Conservation (phyloP, 1,140 invertebrate species). For the Drosophila repletoides region DNA sequence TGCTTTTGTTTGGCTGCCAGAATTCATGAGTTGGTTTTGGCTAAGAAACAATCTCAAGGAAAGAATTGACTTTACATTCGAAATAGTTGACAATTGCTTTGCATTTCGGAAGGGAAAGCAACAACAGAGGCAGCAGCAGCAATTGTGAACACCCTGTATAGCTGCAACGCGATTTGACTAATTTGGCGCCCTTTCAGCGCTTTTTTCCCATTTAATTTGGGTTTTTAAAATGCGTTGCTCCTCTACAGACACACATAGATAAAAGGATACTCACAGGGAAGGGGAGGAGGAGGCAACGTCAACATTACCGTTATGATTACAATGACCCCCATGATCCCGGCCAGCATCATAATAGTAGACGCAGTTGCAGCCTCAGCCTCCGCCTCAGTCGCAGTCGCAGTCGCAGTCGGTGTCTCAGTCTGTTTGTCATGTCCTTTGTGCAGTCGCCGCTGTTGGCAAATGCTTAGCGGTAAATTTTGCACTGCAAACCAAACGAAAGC, state of each 20-base stretch:
- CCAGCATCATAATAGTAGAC: conserved; percentile 30
- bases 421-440: conserved; percentile 33
- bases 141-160: conserved; percentile 53
- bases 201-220: conserved; percentile 34
- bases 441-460: conserved; percentile 54
- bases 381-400: neutral
- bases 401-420: conserved; percentile 1
- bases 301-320: conserved; percentile 64
- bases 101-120: neutral
- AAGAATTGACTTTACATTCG: conserved; percentile 12
- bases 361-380: neutral
- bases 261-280: conserved; percentile 1
- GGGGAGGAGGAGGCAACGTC: conserved; percentile 22
- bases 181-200: conserved; percentile 50
- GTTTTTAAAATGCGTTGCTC: conserved; percentile 14
- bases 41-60: neutral
- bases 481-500: conserved; percentile 28
- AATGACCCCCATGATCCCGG: conserved; percentile 66
- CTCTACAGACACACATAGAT: neutral
- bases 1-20: conserved; percentile 64
- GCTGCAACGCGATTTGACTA: conserved; percentile 40
- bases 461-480: conserved; percentile 71
- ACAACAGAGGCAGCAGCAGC: neutral
- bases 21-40: neutral
- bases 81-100: conserved; percentile 23